These are phyloP conservation scores for Pleuronectes platessa DNA, from an alignment of 2,113 vertebrate species.

Conservation along the genomic window DNA sequence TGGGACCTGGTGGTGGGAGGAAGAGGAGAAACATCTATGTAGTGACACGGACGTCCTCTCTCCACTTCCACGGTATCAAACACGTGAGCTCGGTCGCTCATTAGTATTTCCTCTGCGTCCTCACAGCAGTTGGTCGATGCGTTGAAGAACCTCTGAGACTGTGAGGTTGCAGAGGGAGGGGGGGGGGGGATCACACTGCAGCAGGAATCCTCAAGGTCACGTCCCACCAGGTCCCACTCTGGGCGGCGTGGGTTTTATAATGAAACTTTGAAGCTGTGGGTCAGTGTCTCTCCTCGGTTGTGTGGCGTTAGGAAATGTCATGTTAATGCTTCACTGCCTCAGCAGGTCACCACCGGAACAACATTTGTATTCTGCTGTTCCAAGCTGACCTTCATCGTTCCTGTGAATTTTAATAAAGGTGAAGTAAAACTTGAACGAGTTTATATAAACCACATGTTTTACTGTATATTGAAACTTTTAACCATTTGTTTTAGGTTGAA, in stretches of 20 bases:
- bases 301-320: background rate
- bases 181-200: constrained; percentile 4
- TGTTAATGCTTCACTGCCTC: background rate
- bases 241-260: background rate
- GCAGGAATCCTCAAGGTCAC: constrained; percentile 24
- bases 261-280: background rate
- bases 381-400: no score
- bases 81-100: constrained; percentile 30
- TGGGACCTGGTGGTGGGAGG: no score
- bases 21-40: background rate
- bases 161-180: background rate
- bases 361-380: no score
- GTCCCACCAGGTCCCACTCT: background rate
- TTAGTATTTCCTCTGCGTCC: constrained; percentile 47
- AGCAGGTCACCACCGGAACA: no score
- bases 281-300: background rate
- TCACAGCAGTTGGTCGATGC: constrained; percentile 42
- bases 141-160: constrained; percentile 10
- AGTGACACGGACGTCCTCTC: background rate
- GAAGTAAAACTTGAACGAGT: no score
- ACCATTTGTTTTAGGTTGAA: no score
- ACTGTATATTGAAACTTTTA: no score
- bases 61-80: background rate
- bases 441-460: no score
- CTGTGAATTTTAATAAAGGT: background rate